Base-by-base conservation (phyloP, 2,888 invertebrate genomes). In the Caprella mutica region DNA sequence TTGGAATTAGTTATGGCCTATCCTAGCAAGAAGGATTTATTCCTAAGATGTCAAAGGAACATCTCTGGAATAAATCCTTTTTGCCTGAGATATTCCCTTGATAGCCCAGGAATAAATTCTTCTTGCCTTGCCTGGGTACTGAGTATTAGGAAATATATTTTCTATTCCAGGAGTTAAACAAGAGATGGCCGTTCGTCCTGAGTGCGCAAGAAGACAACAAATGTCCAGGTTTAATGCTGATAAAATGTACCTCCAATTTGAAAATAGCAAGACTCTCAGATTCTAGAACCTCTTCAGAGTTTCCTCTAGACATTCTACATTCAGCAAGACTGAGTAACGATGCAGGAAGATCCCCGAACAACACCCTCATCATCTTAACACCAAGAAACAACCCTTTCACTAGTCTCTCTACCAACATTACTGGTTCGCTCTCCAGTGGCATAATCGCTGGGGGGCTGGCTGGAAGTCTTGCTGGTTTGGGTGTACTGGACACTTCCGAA, bases 101-200 rank as follows among this genome's bases (percentile, higher is more conserved):
- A n/a, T n/a, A n/a, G n/a, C n/a, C n/a, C n/a, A n/a, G n/a, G n/a
- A n/a, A n/a, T n/a, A n/a, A n/a, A n/a, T n/a, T n/a, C n/a, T n/a
- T n/a, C n/a, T n/a, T n/a, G n/a, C n/a, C n/a, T n/a, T n/a, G n/a
- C n/a, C n/a, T n/a, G n/a, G n/a, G n/a, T n/a, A n/a, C n/a, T n/a
- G n/a, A n/a, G n/a, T n/a, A n/a, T n/a, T n/a, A n/a, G n/a, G n/a
- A n/a, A n/a, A n/a, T n/a, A 8, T 33, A 33, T 33, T 8, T 14
- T 9, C 21, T 40, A 14, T 40, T 23, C n/a, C 55, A 63, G 63
- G 63, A 63, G 52, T 55, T 63, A 17, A 63, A 63, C 42, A 54
- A 57, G 6, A 42, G 63, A 21, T 63, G 63, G 63, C 63, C 63
- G 3, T 63, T 63, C 55, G 59, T 63, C 38, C 55, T 59, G 9